Evolutionary conservation across 1,140 invertebrate genomes (phyloP).

Genomic region (Drosophila melanogaster): Release_6_plus_ISO1_MT NT_033779.5:7001501-7002000

Average conservation of each 20-base stretch:
- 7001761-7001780: conserved; percentile 57
- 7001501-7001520: conserved; percentile 59
- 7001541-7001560: conserved; percentile 34
- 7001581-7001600: conserved; percentile 60
- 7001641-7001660: conserved; percentile 48
- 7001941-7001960: conserved; percentile 57
- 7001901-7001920: conserved; percentile 66
- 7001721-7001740: conserved; percentile 77
- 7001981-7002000: neutral
- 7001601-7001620: conserved; percentile 70
- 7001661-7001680: conserved; percentile 14
- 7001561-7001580: conserved; percentile 35
- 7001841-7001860: conserved; percentile 27
- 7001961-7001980: conserved; percentile 60
- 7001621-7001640: conserved; percentile 27
- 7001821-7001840: conserved; percentile 46
- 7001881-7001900: conserved; percentile 16
- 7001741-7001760: conserved; percentile 76
- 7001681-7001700: conserved; percentile 36
- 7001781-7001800: conserved; percentile 47
- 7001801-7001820: conserved; percentile 26
- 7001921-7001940: conserved; percentile 53
- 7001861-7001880: conserved; percentile 12
- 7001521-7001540: conserved; percentile 62
- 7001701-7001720: conserved; percentile 73